These are phyloP conservation scores for Cossypha caffra DNA, from an alignment of 2,797 vertebrate species.

Conservation along the genomic window DNA sequence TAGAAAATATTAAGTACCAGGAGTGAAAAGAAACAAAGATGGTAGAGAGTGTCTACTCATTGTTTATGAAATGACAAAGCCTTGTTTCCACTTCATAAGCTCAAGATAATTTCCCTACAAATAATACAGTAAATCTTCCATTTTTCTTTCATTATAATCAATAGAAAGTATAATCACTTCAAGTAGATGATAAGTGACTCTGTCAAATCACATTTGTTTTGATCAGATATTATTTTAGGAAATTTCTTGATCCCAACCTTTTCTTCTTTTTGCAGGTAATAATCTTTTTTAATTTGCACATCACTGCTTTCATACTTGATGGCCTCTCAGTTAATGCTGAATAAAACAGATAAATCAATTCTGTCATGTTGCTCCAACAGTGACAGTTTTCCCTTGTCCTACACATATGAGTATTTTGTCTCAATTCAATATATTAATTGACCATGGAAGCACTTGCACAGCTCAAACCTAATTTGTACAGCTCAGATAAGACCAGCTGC, in stretches of 20 bases:
- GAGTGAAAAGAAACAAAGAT: not conserved
- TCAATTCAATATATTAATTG: not conserved
- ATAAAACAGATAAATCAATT: slow-evolving; percentile 30
- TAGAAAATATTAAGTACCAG: slow-evolving; percentile 3
- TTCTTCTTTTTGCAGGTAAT: not conserved
- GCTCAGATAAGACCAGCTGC: not conserved
- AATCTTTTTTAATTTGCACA: slow-evolving; percentile 34
- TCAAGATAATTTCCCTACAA: slow-evolving; percentile 18
- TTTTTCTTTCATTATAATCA: slow-evolving; percentile 37
- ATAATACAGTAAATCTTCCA: slow-evolving; percentile 1
- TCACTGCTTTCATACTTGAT: slow-evolving; percentile 8
- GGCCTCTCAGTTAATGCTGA: not conserved
- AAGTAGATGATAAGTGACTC: slow-evolving; percentile 16
- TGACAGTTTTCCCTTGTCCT: slow-evolving; percentile 2
- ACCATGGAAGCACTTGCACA: not conserved
- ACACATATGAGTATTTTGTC: not conserved
- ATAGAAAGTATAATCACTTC: slow-evolving; percentile 10
- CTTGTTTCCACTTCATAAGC: not conserved
- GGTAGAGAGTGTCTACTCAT: not conserved
- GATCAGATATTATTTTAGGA: slow-evolving; percentile 19
- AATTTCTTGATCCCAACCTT: not conserved
- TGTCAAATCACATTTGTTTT: slow-evolving; percentile 54
- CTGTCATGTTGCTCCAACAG: not conserved
- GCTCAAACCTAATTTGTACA: not conserved
- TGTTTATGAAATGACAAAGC: not conserved